These are phyloP conservation scores for Axis porcinus DNA, from an alignment of 2,113 vertebrate genomes.

Conservation along the genomic window DNA sequence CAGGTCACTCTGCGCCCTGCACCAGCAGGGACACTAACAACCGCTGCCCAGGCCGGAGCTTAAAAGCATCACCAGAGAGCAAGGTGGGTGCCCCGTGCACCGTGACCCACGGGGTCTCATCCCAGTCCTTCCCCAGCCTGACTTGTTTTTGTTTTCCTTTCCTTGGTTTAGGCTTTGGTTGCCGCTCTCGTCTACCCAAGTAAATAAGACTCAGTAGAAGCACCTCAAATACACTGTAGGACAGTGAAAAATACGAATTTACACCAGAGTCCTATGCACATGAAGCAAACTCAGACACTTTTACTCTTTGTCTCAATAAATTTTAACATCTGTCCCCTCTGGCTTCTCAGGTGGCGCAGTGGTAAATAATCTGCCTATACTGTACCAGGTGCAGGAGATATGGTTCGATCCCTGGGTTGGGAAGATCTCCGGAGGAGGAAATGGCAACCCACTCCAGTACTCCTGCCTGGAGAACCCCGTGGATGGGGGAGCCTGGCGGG, in stretches of 20 bases:
- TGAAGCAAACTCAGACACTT: neutral
- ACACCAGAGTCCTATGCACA: neutral
- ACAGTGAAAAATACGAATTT: neutral
- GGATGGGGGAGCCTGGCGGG: neutral
- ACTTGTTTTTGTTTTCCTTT: neutral
- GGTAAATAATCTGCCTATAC: neutral
- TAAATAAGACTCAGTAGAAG: neutral
- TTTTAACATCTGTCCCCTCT: neutral
- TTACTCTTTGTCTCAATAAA: neutral
- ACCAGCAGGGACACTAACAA: neutral
- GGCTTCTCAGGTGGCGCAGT: neutral
- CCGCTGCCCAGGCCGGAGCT: neutral
- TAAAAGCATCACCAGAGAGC: neutral
- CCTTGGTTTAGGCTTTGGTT: neutral
- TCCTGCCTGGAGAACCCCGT: neutral
- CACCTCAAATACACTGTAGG: neutral
- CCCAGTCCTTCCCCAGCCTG: neutral
- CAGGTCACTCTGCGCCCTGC: neutral
- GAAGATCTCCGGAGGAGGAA: neutral
- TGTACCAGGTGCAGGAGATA: neutral
- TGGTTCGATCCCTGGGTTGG: neutral
- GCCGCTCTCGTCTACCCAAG: neutral
- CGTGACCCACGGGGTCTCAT: rapidly evolving
- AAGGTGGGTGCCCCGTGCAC: rapidly evolving
- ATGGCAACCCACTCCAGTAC: neutral